Evolutionary conservation across 2,113 vertebrate genomes (phyloP).

Genomic region (Eurypyga helias): DNA sequence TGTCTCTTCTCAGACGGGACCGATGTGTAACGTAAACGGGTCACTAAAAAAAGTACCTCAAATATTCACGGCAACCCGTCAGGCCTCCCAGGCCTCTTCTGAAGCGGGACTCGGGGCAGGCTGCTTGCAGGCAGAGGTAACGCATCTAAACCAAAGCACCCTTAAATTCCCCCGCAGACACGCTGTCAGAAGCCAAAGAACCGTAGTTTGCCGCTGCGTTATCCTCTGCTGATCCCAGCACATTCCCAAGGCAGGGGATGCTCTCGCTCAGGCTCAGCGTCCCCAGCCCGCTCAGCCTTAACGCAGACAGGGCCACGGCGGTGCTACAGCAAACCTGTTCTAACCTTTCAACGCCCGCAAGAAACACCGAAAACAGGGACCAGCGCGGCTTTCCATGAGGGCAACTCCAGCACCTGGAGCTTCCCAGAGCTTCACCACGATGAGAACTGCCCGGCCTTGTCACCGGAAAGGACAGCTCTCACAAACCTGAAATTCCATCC

Average conservation of each 20-base stretch:
- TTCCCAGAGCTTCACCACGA: neutral
- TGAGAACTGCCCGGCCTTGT: neutral
- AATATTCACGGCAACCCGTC: neutral
- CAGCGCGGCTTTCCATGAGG: neutral
- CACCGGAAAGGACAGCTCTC: neutral
- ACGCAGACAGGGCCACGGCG: accelerated
- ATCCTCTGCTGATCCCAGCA: neutral
- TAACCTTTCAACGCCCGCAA: neutral
- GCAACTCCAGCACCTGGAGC: neutral
- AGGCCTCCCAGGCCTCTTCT: neutral
- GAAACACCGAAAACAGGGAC: neutral
- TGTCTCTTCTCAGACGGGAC: neutral
- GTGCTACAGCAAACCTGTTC: accelerated
- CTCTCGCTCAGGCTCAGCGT: no score
- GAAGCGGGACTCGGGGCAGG: neutral
- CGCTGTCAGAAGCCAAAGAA: neutral
- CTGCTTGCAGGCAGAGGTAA: neutral
- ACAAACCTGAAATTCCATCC: neutral
- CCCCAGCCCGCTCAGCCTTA: neutral
- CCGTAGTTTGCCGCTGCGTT: neutral
- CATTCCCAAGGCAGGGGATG: neutral
- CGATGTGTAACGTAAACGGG: neutral
- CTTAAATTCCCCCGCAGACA: neutral
- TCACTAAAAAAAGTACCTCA: neutral
- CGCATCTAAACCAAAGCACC: neutral